These are phyloP conservation scores for Cottoperca gobio DNA, from an alignment of 2,797 vertebrate genomes.

Conservation along the genomic window DNA sequence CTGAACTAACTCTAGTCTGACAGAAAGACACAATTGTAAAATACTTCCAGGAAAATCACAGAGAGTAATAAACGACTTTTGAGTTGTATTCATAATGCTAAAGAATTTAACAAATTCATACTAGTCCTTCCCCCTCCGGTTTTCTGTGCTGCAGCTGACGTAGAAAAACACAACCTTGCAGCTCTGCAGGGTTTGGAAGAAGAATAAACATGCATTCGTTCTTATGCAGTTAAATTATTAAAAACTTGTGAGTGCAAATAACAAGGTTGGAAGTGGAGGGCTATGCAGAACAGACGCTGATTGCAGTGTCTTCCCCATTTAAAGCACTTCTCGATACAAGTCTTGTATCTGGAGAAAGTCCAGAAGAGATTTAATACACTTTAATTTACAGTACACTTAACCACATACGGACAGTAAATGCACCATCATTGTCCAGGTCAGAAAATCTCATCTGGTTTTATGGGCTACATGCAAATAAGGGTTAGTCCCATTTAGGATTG, in stretches of 20 bases:
- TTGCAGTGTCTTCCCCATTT: background rate
- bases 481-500: too few species aligned
- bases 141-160: background rate
- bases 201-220: background rate
- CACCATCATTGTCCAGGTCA: too few species aligned
- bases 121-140: background rate
- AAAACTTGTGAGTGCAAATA: conserved; percentile 15
- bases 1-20: conserved; percentile 13
- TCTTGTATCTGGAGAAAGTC: too few species aligned
- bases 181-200: conserved; percentile 1
- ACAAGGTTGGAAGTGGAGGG: conserved; percentile 12
- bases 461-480: too few species aligned
- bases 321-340: background rate
- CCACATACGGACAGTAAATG: too few species aligned
- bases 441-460: too few species aligned
- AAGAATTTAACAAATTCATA: background rate
- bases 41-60: background rate
- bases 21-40: conserved; percentile 4
- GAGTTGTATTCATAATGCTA: background rate
- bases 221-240: conserved; percentile 13
- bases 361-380: background rate
- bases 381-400: too few species aligned
- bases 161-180: conserved; percentile 4
- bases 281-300: conserved; percentile 4
- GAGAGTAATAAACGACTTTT: background rate